Conservation (phyloP, 53 echinoderm and acorn worm species). For the Holothuria leucospilota region DNA sequence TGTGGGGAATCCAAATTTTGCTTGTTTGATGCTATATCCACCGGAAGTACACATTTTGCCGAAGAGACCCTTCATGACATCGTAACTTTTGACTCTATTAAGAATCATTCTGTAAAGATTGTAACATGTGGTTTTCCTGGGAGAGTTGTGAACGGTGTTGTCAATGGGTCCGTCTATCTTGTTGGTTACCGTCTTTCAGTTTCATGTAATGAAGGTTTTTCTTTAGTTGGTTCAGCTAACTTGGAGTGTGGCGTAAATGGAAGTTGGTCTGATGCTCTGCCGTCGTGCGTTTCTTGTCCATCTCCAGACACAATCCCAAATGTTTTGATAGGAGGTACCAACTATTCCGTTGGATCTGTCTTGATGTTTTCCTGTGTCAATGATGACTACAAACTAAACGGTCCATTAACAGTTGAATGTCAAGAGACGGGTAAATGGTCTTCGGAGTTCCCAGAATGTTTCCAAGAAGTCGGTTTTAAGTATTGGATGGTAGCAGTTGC, state of each 20-base stretch:
- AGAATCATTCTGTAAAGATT: slow-evolving; percentile 53
- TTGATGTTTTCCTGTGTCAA: too few species aligned
- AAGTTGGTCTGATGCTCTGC: slow-evolving; percentile 9
- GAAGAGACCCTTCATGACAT: slow-evolving; percentile 49
- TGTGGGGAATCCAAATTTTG: slow-evolving; percentile 62
- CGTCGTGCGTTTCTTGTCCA: not conserved
- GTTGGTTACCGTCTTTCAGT: not conserved
- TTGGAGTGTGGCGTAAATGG: not conserved
- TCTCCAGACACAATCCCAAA: too few species aligned
- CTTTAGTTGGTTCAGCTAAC: not conserved
- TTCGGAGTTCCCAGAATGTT: too few species aligned
- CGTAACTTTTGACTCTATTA: slow-evolving; percentile 8
- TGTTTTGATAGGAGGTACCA: too few species aligned
- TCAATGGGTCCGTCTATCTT: slow-evolving; percentile 23
- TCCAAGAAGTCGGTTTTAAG: too few species aligned
- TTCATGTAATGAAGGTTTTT: slow-evolving; percentile 11
- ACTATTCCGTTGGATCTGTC: too few species aligned
- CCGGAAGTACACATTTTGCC: slow-evolving; percentile 60
- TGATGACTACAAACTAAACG: too few species aligned
- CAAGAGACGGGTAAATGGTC: too few species aligned
- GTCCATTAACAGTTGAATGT: too few species aligned
- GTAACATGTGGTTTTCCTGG: slow-evolving; percentile 68
- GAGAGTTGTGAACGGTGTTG: slow-evolving; percentile 33
- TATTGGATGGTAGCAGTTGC: too few species aligned
- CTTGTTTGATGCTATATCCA: slow-evolving; percentile 48